Evolutionary conservation across 2,888 invertebrate genomes (phyloP).

Genomic region (Autographa pulchrina): DNA sequence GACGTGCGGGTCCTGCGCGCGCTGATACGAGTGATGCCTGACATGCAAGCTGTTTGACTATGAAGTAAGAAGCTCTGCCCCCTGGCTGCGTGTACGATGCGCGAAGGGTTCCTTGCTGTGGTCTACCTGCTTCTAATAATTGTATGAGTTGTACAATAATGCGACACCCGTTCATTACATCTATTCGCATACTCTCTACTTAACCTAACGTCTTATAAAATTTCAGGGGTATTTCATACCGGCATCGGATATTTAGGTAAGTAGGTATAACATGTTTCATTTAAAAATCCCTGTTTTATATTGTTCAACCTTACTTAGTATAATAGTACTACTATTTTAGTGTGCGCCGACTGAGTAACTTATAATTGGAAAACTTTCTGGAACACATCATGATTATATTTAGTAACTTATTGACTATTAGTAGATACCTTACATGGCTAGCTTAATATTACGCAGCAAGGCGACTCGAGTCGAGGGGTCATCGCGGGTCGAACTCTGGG

Average conservation of each 20-base stretch:
- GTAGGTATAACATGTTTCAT: conserved; percentile 66
- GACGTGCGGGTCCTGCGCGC: conserved; percentile 33
- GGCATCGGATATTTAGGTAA: conserved; percentile 60
- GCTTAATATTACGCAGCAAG: conserved; percentile 14
- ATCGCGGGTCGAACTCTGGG: conserved; percentile 4
- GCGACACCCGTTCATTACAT: conserved; percentile 39
- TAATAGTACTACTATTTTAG: conserved; percentile 66
- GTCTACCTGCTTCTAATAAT: neutral
- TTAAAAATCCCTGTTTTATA: conserved; percentile 83
- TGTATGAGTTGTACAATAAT: conserved; percentile 13
- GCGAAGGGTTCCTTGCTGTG: conserved; percentile 1
- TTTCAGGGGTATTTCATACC: conserved; percentile 60
- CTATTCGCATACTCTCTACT: conserved; percentile 58
- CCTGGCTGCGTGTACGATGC: neutral
- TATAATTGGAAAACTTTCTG: conserved; percentile 83
- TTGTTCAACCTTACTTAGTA: conserved; percentile 74
- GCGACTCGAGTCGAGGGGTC: conserved; percentile 14
- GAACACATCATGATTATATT: conserved; percentile 80
- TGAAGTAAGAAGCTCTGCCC: conserved; percentile 17
- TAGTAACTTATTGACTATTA: conserved; percentile 57
- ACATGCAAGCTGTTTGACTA: conserved; percentile 22
- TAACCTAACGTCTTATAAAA: conserved; percentile 64
- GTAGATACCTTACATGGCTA: conserved; percentile 36
- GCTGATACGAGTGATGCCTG: conserved; percentile 2
- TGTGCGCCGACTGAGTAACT: conserved; percentile 74